Conservation (phyloP, 2,113 vertebrate genomes). For the Perccottus glenii region DNA sequence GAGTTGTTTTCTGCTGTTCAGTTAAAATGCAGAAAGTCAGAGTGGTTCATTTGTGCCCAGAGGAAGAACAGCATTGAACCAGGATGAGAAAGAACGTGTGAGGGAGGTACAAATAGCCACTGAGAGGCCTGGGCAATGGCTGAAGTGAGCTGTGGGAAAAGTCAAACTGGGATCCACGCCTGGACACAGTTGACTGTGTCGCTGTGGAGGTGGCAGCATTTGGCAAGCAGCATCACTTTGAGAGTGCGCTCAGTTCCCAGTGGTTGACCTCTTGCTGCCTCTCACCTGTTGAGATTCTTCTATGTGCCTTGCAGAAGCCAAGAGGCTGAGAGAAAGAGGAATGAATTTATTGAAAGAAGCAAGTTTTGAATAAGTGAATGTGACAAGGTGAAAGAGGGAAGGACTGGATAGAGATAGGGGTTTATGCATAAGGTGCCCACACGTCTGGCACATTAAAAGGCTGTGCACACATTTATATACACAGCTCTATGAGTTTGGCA, state of each 20-base stretch:
- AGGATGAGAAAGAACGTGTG: conserved; percentile 13
- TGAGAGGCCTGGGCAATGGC: conserved; percentile 34
- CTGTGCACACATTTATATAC: conserved; percentile 43
- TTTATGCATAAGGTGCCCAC: conserved; percentile 66
- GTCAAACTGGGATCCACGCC: conserved; percentile 56
- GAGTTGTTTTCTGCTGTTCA: conserved; percentile 14
- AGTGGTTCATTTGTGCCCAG: conserved; percentile 14
- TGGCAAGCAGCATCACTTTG: conserved; percentile 53
- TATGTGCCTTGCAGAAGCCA: conserved; percentile 28
- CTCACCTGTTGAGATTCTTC: conserved; percentile 75
- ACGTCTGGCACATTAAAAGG: conserved; percentile 66
- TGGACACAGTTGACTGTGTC: conserved; percentile 64
- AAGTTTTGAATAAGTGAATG: conserved; percentile 70
- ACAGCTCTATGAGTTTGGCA: conserved; percentile 65
- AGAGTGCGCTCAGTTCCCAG: conserved; percentile 51
- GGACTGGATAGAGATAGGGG: conserved; percentile 52
- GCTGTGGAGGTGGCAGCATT: conserved; percentile 54
- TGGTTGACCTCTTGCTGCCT: conserved; percentile 61
- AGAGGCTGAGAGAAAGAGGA: conserved; percentile 32
- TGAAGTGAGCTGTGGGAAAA: conserved; percentile 54
- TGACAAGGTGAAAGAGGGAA: conserved; percentile 71
- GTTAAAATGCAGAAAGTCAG: conserved; percentile 15
- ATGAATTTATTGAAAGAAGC: conserved; percentile 67
- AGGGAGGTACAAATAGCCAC: conserved; percentile 42
- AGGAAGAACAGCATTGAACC: conserved; percentile 13